phyloP scores from a whole-genome alignment of 1,140 invertebrate species.

The Mactra quadrangularis region DNA sequence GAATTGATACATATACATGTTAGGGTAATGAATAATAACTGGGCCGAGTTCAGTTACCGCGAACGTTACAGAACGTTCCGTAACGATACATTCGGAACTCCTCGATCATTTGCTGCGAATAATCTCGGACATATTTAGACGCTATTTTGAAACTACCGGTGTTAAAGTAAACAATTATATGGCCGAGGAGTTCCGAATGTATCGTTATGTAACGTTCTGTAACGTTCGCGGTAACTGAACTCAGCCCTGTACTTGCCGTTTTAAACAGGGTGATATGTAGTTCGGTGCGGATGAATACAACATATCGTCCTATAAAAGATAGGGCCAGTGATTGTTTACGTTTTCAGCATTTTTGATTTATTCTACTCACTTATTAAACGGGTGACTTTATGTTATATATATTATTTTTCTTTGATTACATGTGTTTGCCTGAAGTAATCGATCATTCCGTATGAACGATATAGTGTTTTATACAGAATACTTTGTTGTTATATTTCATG shows the following conservation, averaged over 20 bases:
- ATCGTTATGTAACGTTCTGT: too few species aligned
- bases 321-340: background rate
- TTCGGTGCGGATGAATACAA: background rate
- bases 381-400: conserved; percentile 1
- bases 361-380: conserved; percentile 3
- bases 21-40: too few species aligned
- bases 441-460: conserved; percentile 40
- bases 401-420: conserved; percentile 16
- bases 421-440: conserved; percentile 13
- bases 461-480: conserved; percentile 28
- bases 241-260: background rate
- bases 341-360: background rate
- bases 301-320: background rate
- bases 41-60: too few species aligned
- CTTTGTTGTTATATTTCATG: conserved; percentile 33
- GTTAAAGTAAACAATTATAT: background rate
- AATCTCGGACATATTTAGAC: too few species aligned
- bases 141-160: too few species aligned
- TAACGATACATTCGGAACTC: too few species aligned
- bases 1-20: too few species aligned
- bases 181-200: background rate
- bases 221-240: too few species aligned
- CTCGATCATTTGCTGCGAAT: too few species aligned
- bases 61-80: too few species aligned
- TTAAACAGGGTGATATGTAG: background rate